Percentiles rank a stretch among this genome's conserved stretches.
These are phyloP conservation scores for Ceyx erithaca DNA, from an alignment of 2,797 vertebrate genomes.

Conservation along the genomic window DNA sequence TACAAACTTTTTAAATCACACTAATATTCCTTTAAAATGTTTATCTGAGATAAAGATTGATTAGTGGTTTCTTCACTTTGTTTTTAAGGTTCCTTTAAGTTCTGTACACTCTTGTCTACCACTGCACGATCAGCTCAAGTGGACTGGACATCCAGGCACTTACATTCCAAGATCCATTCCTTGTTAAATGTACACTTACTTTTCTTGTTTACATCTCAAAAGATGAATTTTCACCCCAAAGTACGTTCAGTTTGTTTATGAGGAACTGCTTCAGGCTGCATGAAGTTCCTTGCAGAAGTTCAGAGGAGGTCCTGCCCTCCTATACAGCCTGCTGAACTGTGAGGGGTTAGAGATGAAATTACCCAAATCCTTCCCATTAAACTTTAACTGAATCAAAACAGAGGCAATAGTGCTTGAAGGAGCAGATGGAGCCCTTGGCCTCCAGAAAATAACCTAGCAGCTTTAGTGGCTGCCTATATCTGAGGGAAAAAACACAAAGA, in stretches of 20 bases:
- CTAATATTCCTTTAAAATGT: conserved; percentile 8
- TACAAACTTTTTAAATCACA: neutral
- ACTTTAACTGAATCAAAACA: neutral
- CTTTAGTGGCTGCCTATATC: neutral
- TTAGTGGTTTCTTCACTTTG: neutral
- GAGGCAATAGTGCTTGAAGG: neutral
- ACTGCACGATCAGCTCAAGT: neutral
- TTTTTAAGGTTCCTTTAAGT: neutral
- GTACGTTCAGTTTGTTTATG: conserved; percentile 15
- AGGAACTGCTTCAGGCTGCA: neutral
- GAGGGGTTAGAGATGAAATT: neutral
- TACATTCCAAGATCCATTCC: neutral
- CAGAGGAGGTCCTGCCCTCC: neutral
- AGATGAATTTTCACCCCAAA: neutral
- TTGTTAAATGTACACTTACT: neutral
- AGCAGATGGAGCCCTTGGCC: neutral
- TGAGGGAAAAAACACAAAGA: neutral
- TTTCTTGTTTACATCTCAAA: conserved; percentile 26
- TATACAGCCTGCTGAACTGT: neutral
- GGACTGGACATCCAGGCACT: neutral
- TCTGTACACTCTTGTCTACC: neutral
- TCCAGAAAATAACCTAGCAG: neutral
- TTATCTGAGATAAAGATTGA: neutral
- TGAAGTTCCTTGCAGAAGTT: neutral
- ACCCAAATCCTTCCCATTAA: neutral